Conservation (phyloP, 2,797 vertebrate species). For the Gymnoscopelus microlampas region DNA sequence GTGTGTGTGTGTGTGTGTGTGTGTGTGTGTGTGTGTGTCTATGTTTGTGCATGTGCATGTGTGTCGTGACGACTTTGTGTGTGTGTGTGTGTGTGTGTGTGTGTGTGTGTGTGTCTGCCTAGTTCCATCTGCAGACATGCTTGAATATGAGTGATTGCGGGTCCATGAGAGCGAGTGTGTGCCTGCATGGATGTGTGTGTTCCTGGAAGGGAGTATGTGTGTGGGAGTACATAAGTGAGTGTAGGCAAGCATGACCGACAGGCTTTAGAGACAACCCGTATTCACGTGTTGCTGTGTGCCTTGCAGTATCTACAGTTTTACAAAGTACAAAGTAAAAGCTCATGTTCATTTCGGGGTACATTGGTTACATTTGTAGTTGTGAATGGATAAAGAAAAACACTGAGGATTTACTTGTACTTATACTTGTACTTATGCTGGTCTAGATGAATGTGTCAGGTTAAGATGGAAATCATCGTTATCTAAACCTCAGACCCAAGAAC, state of each 20-base stretch:
- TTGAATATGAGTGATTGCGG: neutral
- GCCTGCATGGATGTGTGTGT: constrained; percentile 24
- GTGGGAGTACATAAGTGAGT: constrained; percentile 11
- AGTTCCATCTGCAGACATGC: neutral
- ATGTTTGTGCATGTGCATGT: constrained; percentile 1
- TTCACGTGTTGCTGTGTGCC: constrained; percentile 11
- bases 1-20: neutral
- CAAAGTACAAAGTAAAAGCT: no score
- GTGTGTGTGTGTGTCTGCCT: constrained; percentile 13
- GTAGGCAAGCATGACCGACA: constrained; percentile 32
- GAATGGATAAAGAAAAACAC: no score
- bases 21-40: constrained; percentile 12
- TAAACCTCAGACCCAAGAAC: no score
- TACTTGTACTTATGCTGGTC: no score
- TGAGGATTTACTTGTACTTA: no score
- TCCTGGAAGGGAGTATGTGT: constrained; percentile 37
- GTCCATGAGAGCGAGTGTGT: constrained; percentile 17
- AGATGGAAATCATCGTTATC: no score
- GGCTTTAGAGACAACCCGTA: constrained; percentile 3
- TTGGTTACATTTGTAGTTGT: no score
- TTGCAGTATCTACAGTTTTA: neutral
- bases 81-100: constrained; percentile 21
- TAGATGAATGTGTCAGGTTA: no score
- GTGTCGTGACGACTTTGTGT: constrained; percentile 11
- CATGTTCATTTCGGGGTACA: no score